Conservation (phyloP, 2,797 vertebrate species). For the Gymnoscopelus microlampas region DNA sequence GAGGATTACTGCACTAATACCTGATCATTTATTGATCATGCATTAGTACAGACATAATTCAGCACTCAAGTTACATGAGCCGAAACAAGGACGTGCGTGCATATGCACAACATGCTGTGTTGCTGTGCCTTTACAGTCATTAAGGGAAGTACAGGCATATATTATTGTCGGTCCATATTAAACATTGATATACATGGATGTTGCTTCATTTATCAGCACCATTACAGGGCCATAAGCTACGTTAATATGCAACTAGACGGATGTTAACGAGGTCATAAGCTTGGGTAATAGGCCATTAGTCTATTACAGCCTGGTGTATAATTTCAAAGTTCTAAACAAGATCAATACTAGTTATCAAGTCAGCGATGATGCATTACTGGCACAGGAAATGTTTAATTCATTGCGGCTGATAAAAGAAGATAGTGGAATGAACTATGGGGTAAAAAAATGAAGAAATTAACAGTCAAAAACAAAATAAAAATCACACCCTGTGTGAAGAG, state of each 20-base stretch:
- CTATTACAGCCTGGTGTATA: conserved; percentile 15
- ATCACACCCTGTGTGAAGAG: too few species aligned
- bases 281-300: conserved; percentile 40
- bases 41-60: neutral
- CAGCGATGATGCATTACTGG: conserved; percentile 7
- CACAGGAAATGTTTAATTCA: too few species aligned
- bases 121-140: too few species aligned
- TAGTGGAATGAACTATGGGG: too few species aligned
- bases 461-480: too few species aligned
- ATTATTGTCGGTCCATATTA: neutral
- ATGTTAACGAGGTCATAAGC: conserved; percentile 37
- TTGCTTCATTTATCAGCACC: conserved; percentile 10
- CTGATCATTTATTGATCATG: conserved; percentile 5
- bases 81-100: too few species aligned
- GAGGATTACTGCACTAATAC: conserved; percentile 9
- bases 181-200: neutral
- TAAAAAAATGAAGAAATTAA: too few species aligned
- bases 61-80: neutral
- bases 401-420: too few species aligned
- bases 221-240: conserved; percentile 11
- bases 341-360: conserved; percentile 48
- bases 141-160: too few species aligned
- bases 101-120: too few species aligned
- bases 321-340: conserved; percentile 37
- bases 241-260: conserved; percentile 27